phyloP scores from a whole-genome alignment of 2,797 vertebrate genomes.

The Chaetodon trifasciatus region DNA sequence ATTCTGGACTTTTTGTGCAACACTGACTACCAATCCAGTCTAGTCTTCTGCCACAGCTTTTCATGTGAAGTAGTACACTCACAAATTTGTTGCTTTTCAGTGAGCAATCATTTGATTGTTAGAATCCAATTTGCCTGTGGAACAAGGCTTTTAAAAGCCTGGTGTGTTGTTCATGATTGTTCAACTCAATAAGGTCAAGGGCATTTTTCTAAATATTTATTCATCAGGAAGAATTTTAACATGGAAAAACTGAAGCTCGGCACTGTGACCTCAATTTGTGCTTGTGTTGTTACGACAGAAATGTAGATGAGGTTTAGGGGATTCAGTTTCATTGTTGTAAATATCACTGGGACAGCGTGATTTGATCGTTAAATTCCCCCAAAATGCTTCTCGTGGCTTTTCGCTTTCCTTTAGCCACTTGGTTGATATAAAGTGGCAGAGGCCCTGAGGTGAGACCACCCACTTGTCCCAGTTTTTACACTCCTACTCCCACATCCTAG shows the following conservation, averaged over 20 bases:
- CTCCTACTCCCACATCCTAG: constrained; percentile 39
- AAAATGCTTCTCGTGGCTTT: constrained; percentile 28
- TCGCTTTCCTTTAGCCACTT: constrained; percentile 49
- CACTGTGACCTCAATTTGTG: constrained; percentile 26
- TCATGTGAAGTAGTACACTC: constrained; percentile 1
- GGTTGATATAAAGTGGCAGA: constrained; percentile 61
- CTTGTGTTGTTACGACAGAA: constrained; percentile 15
- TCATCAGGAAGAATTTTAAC: constrained; percentile 22
- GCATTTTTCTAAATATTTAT: not conserved
- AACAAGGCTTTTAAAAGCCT: constrained; percentile 52
- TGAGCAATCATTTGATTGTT: constrained; percentile 49
- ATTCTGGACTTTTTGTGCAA: not conserved
- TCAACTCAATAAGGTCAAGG: constrained; percentile 40
- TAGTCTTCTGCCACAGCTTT: constrained; percentile 7
- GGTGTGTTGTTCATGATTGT: constrained; percentile 15
- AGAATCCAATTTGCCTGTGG: constrained; percentile 43
- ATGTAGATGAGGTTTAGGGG: constrained; percentile 13
- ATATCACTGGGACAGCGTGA: constrained; percentile 1
- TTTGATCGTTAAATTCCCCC: constrained; percentile 26
- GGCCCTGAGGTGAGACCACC: constrained; percentile 65
- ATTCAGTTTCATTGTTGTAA: constrained; percentile 31
- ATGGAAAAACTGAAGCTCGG: constrained; percentile 19
- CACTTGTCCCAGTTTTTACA: constrained; percentile 68
- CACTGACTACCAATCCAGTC: constrained; percentile 7
- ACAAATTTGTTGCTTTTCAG: constrained; percentile 35